Evolutionary conservation across 1,140 invertebrate species (phyloP).

Genomic region (Drosophila lacteicornis): DNA sequence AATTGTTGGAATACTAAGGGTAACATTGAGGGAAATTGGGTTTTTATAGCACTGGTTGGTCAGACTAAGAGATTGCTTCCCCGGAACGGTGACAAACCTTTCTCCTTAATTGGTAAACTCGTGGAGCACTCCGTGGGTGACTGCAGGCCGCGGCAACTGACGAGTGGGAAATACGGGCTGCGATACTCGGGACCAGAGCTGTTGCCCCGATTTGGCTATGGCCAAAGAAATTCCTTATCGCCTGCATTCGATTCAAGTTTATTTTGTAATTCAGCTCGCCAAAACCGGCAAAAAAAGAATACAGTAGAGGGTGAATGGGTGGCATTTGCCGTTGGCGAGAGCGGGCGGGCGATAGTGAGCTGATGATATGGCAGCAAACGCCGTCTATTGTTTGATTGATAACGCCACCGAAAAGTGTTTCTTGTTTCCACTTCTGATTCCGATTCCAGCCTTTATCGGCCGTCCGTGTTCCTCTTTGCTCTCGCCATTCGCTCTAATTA

Average conservation of each 20-base stretch:
- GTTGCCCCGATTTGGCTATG: slow-evolving; percentile 64
- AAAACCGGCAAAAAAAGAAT: slow-evolving; percentile 61
- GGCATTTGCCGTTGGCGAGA: slow-evolving; percentile 13
- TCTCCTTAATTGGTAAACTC: slow-evolving; percentile 66
- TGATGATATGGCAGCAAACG: slow-evolving; percentile 43
- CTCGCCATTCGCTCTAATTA: slow-evolving; percentile 62
- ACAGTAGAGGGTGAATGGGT: slow-evolving; percentile 10
- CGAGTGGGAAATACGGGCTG: slow-evolving; percentile 54
- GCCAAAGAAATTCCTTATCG: slow-evolving; percentile 65
- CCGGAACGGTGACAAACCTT: slow-evolving; percentile 55
- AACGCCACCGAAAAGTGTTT: slow-evolving; percentile 42
- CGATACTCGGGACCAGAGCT: slow-evolving; percentile 22
- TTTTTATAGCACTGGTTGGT: slow-evolving; percentile 14
- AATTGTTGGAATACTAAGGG: background rate
- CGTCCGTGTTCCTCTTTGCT: slow-evolving; percentile 24
- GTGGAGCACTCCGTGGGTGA: slow-evolving; percentile 23
- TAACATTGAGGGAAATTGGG: background rate
- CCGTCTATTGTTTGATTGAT: slow-evolving; percentile 65
- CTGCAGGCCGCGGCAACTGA: slow-evolving; percentile 55
- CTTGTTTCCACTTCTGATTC: slow-evolving; percentile 34
- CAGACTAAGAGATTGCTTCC: background rate
- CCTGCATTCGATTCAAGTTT: slow-evolving; percentile 72
- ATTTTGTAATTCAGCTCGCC: slow-evolving; percentile 73
- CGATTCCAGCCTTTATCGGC: slow-evolving; percentile 23
- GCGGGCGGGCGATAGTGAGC: slow-evolving; percentile 28